Conservation (phyloP, 2,113 vertebrate genomes). For the Ginglymostoma cirratum region DNA sequence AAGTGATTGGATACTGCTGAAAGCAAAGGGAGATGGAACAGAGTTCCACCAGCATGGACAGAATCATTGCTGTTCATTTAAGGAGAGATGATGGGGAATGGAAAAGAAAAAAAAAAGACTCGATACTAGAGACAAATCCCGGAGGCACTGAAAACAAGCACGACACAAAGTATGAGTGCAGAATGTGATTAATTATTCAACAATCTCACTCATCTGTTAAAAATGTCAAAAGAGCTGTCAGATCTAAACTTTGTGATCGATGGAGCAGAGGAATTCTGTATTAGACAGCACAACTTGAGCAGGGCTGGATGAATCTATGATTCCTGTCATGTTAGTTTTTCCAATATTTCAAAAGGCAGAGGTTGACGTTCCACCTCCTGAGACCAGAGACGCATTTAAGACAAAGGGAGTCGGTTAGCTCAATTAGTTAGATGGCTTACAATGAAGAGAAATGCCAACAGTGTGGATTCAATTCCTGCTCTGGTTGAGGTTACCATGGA, state of each 20-base stretch:
- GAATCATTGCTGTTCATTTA: neutral
- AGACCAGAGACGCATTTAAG: neutral
- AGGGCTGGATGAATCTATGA: neutral
- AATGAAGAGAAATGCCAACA: no score
- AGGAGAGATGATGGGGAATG: neutral
- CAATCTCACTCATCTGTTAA: neutral
- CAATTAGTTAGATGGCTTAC: no score
- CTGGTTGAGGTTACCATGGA: no score
- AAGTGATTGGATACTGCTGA: neutral
- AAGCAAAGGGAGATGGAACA: neutral
- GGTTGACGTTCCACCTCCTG: neutral
- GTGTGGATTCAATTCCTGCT: no score
- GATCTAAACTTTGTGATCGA: neutral
- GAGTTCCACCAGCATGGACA: neutral
- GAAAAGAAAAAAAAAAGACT: neutral
- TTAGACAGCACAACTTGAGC: neutral
- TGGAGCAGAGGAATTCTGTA: neutral
- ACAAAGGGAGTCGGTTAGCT: no score
- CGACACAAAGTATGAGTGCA: neutral
- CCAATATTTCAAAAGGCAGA: neutral
- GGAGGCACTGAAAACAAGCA: neutral
- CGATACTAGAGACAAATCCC: neutral
- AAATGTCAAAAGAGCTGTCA: neutral
- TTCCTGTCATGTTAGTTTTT: neutral
- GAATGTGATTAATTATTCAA: neutral